Conservation (phyloP, 2,113 vertebrate species). For the Gadus chalcogrammus region DNA sequence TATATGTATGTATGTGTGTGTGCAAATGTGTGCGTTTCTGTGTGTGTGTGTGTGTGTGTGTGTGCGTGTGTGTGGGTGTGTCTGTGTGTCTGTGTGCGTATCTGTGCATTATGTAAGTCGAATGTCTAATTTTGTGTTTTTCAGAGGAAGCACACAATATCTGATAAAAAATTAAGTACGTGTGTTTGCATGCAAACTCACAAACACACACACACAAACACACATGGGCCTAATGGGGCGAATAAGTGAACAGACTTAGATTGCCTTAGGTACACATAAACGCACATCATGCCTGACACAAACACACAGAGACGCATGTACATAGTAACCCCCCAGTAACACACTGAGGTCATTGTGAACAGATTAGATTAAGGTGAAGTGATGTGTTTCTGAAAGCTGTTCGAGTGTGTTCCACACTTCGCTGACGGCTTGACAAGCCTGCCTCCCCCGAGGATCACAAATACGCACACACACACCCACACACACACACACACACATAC, state of each 20-base stretch:
- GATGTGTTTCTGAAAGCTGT: no score
- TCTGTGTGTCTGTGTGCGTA: not conserved
- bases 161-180: not conserved
- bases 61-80: not conserved
- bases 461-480: not conserved
- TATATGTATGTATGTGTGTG: not conserved
- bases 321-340: not conserved
- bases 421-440: slow-evolving; percentile 30
- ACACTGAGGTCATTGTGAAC: not conserved
- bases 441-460: slow-evolving; percentile 11
- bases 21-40: not conserved
- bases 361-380: slow-evolving; percentile 8
- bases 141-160: not conserved
- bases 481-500: not conserved
- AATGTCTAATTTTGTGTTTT: no score
- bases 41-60: not conserved
- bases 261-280: not conserved
- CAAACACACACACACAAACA: slow-evolving; percentile 6
- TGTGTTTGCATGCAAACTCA: not conserved
- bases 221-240: not conserved
- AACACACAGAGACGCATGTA: not conserved
- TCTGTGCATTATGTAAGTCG: not conserved
- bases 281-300: not conserved
- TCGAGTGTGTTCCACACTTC: no score
- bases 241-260: not conserved